Evolutionary conservation across 2,113 vertebrate species (phyloP).

Genomic region (Leucoraja erinaceus): DNA sequence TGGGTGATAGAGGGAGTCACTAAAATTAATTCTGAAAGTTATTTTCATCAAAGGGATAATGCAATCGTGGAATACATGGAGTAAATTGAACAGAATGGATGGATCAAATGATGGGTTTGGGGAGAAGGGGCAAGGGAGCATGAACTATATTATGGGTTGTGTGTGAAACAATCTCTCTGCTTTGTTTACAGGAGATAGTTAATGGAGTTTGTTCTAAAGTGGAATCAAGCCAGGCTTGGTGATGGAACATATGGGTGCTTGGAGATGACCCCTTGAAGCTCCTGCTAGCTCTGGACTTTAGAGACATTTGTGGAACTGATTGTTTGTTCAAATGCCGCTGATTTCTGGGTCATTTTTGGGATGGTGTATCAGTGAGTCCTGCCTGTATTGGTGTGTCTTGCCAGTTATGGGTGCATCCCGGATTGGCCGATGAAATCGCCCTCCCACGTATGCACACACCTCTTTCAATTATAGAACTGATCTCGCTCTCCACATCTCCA

Average conservation of each 20-base stretch:
- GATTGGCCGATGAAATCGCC: neutral
- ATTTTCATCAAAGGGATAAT: neutral
- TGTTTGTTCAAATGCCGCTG: slow-evolving; percentile 28
- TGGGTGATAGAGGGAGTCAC: no score
- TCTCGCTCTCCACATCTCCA: slow-evolving; percentile 49
- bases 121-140: neutral
- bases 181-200: slow-evolving; percentile 26
- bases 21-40: neutral
- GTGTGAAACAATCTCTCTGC: neutral
- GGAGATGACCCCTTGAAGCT: slow-evolving; percentile 11
- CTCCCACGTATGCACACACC: slow-evolving; percentile 39
- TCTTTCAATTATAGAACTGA: slow-evolving; percentile 51
- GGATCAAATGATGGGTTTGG: neutral
- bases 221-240: slow-evolving; percentile 7
- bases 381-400: slow-evolving; percentile 37
- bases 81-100: neutral
- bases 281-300: neutral
- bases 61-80: neutral
- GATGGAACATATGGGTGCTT: neutral
- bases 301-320: slow-evolving; percentile 19
- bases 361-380: slow-evolving; percentile 39
- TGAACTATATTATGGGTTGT: neutral
- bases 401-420: neutral
- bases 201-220: neutral
- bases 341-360: slow-evolving; percentile 1